phyloP scores from a whole-genome alignment of 2,113 vertebrate genomes.

The Pseudorasbora parva region DNA sequence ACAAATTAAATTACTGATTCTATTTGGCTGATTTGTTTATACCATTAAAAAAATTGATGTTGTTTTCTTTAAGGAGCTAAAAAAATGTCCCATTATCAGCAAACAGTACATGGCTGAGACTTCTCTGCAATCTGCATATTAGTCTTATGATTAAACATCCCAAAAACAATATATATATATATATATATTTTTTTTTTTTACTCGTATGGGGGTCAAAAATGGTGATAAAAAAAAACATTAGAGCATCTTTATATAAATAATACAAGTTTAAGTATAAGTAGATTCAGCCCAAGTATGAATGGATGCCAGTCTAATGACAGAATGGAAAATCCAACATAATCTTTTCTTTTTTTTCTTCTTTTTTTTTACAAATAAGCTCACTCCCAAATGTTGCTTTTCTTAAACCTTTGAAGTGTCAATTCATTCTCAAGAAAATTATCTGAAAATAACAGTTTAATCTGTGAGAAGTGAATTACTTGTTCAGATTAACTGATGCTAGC shows the following conservation, averaged over 20 bases:
- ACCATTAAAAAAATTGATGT: background rate
- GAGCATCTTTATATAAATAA: too few species aligned
- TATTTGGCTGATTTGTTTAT: background rate
- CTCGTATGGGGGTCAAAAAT: too few species aligned
- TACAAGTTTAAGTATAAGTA: background rate
- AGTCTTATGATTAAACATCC: too few species aligned
- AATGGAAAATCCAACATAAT: background rate
- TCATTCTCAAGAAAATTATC: background rate
- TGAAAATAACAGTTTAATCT: background rate
- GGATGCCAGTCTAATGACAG: background rate
- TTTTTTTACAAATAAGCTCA: background rate
- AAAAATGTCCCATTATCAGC: background rate
- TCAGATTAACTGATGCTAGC: background rate
- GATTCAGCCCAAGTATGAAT: background rate
- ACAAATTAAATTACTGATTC: conserved; percentile 2
- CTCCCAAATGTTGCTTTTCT: background rate
- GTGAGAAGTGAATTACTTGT: background rate
- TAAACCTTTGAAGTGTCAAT: background rate
- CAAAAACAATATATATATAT: too few species aligned
- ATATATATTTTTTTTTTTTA: too few species aligned
- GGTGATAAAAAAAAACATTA: too few species aligned
- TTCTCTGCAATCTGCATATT: background rate
- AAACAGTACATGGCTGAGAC: background rate
- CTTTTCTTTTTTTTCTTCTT: too few species aligned
- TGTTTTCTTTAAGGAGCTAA: background rate